Evolutionary conservation across 2,888 invertebrate genomes (phyloP).

Genomic region (Spisula subtruncata): DNA sequence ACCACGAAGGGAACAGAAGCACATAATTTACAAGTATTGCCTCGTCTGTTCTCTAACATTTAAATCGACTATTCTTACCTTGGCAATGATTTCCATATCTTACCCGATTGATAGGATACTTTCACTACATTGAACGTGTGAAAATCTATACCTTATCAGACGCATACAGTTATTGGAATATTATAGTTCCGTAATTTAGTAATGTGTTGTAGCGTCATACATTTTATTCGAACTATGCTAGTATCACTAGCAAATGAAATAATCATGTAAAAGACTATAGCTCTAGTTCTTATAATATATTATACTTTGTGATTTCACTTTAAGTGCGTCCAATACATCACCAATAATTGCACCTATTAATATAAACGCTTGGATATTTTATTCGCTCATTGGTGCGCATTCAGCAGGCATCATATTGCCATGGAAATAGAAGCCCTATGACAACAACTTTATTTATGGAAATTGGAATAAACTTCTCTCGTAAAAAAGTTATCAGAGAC

Average conservation of each 20-base stretch:
- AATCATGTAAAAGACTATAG: too few species aligned
- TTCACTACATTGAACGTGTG: background rate
- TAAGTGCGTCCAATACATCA: too few species aligned
- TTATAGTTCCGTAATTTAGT: background rate
- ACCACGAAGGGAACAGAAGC: too few species aligned
- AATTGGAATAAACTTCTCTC: background rate
- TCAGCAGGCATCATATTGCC: background rate
- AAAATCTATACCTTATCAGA: conserved; percentile 8
- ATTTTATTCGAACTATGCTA: background rate
- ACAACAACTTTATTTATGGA: background rate
- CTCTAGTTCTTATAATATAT: too few species aligned
- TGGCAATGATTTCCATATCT: background rate
- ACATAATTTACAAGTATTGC: too few species aligned
- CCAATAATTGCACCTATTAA: too few species aligned
- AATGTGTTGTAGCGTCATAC: background rate
- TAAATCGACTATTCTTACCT: background rate
- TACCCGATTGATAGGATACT: background rate
- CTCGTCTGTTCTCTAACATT: background rate
- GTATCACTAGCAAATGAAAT: too few species aligned
- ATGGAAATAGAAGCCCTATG: background rate
- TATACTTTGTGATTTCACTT: too few species aligned
- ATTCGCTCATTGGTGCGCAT: background rate
- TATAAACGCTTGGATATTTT: background rate
- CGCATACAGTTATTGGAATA: too few species aligned
- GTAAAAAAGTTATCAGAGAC: background rate